Evolutionary conservation across 2,797 vertebrate species (phyloP), one percentile per base, ranked within the genome.

Genomic region (Ctenopoma kingsleyae): DNA sequence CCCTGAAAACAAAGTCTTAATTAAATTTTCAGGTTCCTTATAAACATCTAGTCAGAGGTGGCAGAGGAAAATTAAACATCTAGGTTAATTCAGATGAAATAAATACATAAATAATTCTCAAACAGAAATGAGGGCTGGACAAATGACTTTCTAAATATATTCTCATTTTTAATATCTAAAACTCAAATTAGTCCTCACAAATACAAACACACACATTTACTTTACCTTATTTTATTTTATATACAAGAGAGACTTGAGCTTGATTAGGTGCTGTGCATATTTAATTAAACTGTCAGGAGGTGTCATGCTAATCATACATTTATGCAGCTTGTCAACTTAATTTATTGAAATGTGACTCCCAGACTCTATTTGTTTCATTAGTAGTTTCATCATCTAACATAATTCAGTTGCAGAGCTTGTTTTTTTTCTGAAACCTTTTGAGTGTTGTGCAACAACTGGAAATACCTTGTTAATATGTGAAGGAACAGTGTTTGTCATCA

Each of bases 341-440:
- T 91, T 76, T 85, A 87, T 90, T 88, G 49, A 60, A 71, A 75
- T 74, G 49, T 69, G 25, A 36, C 61, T 62, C 35, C 52, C 67
- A 70, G 78, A 64, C 41, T 67, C 32, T 8, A 32, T 20, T 58
- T 63, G 48, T 48, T 77, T 72, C 58, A 79, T 83, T 60, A 79
- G 54, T 46, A 36, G 40, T 65, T 65, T 74, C 35, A 70, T 71
- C 32, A 43, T 53, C 53, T 74, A 58, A 65, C 11, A 35, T 47
- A 36, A 69, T 76, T 82, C 13, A 60, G 30, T 70, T 71, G n/a
- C 0, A 17, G 41, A 53, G 25, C 22, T 50, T 69, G 52, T 67
- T 74, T 52, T 63, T 8, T 5, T 40, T 1, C 12, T 40, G 11
- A 20, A 20, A 44, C 2, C 16, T 13, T 17, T 19, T 51, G 30